Evolutionary conservation across 1,140 invertebrate species (phyloP), one percentile per base, ranked within the genome.

Genomic region (Sitophilus oryzae): DNA sequence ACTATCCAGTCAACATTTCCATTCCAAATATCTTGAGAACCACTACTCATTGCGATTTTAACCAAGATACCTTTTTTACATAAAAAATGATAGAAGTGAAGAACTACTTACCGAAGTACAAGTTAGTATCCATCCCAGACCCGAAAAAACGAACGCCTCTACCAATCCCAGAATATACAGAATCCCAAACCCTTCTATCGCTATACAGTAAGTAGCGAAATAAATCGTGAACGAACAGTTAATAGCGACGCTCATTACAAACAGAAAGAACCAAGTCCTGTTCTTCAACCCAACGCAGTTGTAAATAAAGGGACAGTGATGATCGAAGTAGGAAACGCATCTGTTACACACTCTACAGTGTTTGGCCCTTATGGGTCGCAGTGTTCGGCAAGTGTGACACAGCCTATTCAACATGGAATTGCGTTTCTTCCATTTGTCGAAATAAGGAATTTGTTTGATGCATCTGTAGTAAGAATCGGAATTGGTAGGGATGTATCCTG

Each of bases 251-350:
- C 85, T 86, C 73, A 89, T 80, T 0, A 92, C 88, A 70, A 93
- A 93, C 37, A 91, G 72, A 69, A 92, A 89, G 73, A 95, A 95
- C 90, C 91, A 94, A 76, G 89, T 89, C 66, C 88, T 78, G 68
- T 92, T 92, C 36, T 82, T 79, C 15, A 91, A 72, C 2, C 89
- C 89, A 8, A 96, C 89, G 71, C 93, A 96, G 67, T 94, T 95
- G 70, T 93, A 91, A 59, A 96, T 92, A 66, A 93, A 96, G 0
- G 91, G 91, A 69, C 93, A 96, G 64, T 96, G 93, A 72, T 96
- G 93, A 68, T 96, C 93, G 63, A 95, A 95, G 67, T 92, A 89
- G 1, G 85, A 84, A 1, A 95, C 89, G 69, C 92, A 96, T 57
- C 92, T 81, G 66, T 93, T 92, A 71, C 93, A 96, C 38, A 91